Evolutionary conservation across 2,888 invertebrate species (phyloP), one percentile per base, ranked within the genome.

Genomic region (Cepaea hortensis): DNA sequence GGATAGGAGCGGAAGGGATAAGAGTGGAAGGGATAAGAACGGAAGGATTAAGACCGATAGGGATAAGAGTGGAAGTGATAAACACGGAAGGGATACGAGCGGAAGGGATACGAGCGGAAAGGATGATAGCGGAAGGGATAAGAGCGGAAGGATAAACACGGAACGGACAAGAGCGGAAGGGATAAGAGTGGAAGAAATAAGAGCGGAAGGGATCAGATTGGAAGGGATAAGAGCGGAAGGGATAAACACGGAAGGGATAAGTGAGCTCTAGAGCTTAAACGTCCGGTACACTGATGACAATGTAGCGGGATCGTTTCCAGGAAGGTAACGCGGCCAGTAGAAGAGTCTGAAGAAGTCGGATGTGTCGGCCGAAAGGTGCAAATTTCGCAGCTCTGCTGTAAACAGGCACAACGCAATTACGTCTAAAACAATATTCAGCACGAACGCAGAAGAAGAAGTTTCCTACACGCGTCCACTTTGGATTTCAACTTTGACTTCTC

Each of bases 61-160:
- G 35, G 35, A 35, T 35, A 35, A 35, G 35, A 35, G 11, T 6
- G 61, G 62, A 70, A 84, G 76, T n/a, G n/a, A 76, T 18, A 61
- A 35, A 48, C 11, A 76, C 61, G 46, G 61, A 55, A 76, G 61
- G 35, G 35, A 76, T 35, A 84, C 46, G 61, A 61, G 75, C 62
- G 61, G 62, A 55, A 62, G 35, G n/a, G 75, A 75, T 35, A 35
- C 76, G 76, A 76, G 75, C 65, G n/a, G 61, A n/a, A 84, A n/a
- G n/a, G 23, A 75, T 23, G 9, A 61, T 70, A 11, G 7, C 20
- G 46, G 50, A 48, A 46, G n/a, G 70, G 50, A n/a, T 13, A 55
- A 80, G 23, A 70, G 70, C 48, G 48, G 68, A 50, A 48, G 20
- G 70, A n/a, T 65, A 55, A 79, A 35, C 65, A 68, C 46, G 48